Percentiles rank a stretch among this genome's conserved stretches.
Evolutionary conservation across 2,888 invertebrate species (phyloP).

Genomic region (Erannis defoliaria): DNA sequence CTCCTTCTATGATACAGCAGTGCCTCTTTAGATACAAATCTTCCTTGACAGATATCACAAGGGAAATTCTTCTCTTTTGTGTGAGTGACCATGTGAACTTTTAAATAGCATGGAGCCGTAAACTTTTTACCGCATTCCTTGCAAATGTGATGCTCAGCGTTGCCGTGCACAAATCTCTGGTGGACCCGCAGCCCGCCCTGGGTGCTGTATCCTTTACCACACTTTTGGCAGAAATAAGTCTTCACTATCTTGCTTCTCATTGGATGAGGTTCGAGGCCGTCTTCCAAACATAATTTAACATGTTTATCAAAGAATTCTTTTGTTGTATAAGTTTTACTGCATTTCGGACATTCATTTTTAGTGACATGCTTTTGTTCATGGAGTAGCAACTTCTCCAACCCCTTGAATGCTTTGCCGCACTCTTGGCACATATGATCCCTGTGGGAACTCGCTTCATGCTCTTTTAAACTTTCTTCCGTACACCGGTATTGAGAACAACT

Average conservation of each 20-base stretch:
- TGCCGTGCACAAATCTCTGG: constrained; percentile 72
- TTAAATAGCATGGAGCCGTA: constrained; percentile 78
- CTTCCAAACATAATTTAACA: constrained; percentile 69
- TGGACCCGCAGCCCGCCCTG: constrained; percentile 75
- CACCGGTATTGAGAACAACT: constrained; percentile 59
- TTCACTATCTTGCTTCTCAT: constrained; percentile 65
- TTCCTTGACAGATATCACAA: constrained; percentile 69
- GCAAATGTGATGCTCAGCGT: constrained; percentile 74
- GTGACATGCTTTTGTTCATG: constrained; percentile 73
- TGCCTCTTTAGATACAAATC: constrained; percentile 78
- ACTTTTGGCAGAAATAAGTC: constrained; percentile 65
- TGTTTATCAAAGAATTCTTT: constrained; percentile 72
- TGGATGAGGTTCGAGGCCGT: constrained; percentile 72
- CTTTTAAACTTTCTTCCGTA: constrained; percentile 59
- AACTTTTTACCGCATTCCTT: constrained; percentile 73
- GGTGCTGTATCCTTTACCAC: constrained; percentile 75
- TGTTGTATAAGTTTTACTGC: constrained; percentile 72
- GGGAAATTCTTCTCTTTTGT: constrained; percentile 77
- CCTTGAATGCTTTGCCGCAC: constrained; percentile 71
- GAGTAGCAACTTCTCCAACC: constrained; percentile 61
- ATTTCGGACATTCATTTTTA: constrained; percentile 73
- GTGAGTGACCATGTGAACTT: constrained; percentile 75
- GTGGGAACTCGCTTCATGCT: constrained; percentile 63
- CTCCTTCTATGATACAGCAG: constrained; percentile 75
- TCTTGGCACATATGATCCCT: constrained; percentile 65